Base-by-base conservation (phyloP, 1,140 invertebrate genomes). In the Mamestra configurata region DNA sequence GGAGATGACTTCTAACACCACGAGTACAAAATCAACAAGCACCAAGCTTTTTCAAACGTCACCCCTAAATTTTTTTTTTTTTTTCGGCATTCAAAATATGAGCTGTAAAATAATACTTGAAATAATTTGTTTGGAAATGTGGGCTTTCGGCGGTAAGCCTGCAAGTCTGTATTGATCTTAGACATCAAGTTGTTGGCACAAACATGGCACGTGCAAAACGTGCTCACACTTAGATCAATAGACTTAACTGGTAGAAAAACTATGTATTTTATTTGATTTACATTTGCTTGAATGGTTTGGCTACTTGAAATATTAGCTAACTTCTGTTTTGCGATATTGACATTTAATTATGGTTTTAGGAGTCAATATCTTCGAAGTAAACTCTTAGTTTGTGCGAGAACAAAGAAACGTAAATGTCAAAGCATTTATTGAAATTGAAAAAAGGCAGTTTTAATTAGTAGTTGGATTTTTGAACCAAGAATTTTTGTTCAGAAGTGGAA, bases 261-360 rank as follows among this genome's bases (percentile, higher is more conserved):
- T 43, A 10, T 68, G 10, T 46, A 46, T 68, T 43, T 22, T 37
- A 18, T 18, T 64, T 64, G 15, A 31, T 59, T 37, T 64, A 61
- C 57, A 61, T 61, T 61, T 18, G 37, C 15, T 61, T 64, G n/a
- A 61, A 61, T n/a, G 15, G 5, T 61, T 61, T 7, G 59, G 1
- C n/a, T n/a, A 35, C 8, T n/a, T 37, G 31, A 8, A 64, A 11
- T n/a, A 18, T 5, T 20, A 37, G 15, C 31, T 10, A 35, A 37
- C 10, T 6, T 15, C 22, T 4, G 0, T 15, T 15, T 51, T 4
- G 18, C 1, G n/a, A 20, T 22, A 53, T 53, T 20, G 4, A 53
- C 18, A 6, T 46, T 46, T 15, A 46, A 46, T 13, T 46, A 13
- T 46, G 0, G 4, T 7, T 46, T 46, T 46, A 4, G 6, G 7